Conservation (phyloP, 2,888 invertebrate genomes). For the Sturmia bella region DNA sequence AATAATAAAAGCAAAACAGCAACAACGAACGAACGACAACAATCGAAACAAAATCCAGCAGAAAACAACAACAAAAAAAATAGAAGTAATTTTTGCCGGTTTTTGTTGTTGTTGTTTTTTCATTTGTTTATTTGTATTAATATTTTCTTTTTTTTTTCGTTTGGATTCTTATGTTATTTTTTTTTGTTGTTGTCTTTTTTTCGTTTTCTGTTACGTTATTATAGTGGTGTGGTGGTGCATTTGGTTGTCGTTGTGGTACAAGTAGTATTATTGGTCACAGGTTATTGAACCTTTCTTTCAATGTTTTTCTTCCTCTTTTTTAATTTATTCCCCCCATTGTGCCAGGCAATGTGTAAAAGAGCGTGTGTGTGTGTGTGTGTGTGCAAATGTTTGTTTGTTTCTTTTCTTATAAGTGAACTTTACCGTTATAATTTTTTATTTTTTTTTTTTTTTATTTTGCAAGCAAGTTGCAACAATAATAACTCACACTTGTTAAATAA, state of each 20-base stretch:
- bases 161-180: conserved; percentile 34
- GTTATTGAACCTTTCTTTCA: conserved; percentile 66
- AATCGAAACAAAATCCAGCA: conserved; percentile 10
- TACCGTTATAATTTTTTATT: conserved; percentile 46
- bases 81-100: conserved; percentile 46
- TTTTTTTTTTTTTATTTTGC: neutral
- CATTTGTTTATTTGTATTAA: conserved; percentile 40
- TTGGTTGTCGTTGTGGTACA: conserved; percentile 36
- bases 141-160: conserved; percentile 38
- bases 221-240: conserved; percentile 12
- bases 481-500: conserved; percentile 2
- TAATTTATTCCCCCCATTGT: neutral
- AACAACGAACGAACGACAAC: neutral
- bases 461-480: conserved; percentile 44
- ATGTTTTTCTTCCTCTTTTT: conserved; percentile 16
- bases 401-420: conserved; percentile 31
- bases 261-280: conserved; percentile 58
- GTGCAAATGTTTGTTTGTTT: too few species aligned
- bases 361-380: conserved; percentile 7
- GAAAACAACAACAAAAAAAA: too few species aligned
- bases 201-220: conserved; percentile 1
- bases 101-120: conserved; percentile 32
- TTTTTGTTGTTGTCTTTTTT: neutral
- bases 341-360: neutral
- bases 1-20: conserved; percentile 28